Base-by-base conservation (phyloP, 1,140 invertebrate genomes). In the Penaeus japonicus region DNA sequence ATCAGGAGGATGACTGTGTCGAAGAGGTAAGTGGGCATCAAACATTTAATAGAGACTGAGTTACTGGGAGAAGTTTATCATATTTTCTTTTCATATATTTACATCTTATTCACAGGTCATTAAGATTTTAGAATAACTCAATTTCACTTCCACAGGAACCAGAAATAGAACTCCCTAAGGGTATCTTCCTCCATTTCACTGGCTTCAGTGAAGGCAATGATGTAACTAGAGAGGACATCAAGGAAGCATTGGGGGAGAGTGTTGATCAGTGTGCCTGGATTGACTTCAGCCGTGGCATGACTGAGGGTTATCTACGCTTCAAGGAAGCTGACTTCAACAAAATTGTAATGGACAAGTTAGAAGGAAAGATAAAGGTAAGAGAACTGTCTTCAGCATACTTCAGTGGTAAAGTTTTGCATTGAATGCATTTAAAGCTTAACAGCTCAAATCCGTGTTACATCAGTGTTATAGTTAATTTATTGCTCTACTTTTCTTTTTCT, bases 201-300 rank as follows among this genome's bases (percentile, higher is more conserved):
- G 94, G 95, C 39, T 93, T 95, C 27, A 92, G 93, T 4, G 93
- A 94, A n/a, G 94, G 94, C n/a, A 94, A 94, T 27, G 94, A 88
- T 47, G 30, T 53, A 55, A 77, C 93, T 2, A 93, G 95, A 54
- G 96, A 97, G 92, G 93, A 95, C 90, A 94, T 97, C 20, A 96
- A 95, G 91, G 94, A 95, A 87, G 94, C 94, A 77, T 93, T 97
- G 22, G 93, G 93, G 27, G 93, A 95, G 18, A 30, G 84, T 92
- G 94, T 94, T 79, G 93, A 93, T 4, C 94, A 94, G 87, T 94
- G 97, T 30, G 95, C 95, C 2, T 97, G 94, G 92, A 93, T 97
- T 87, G 96, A 97, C 91, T 97, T 95, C 91, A 95, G 94, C 89
- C 94, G 94, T 85, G 96, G 96, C 15, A 94, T 97, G 89, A 92